Base-by-base conservation (phyloP, 1,140 invertebrate genomes). In the Papilio glaucus region DNA sequence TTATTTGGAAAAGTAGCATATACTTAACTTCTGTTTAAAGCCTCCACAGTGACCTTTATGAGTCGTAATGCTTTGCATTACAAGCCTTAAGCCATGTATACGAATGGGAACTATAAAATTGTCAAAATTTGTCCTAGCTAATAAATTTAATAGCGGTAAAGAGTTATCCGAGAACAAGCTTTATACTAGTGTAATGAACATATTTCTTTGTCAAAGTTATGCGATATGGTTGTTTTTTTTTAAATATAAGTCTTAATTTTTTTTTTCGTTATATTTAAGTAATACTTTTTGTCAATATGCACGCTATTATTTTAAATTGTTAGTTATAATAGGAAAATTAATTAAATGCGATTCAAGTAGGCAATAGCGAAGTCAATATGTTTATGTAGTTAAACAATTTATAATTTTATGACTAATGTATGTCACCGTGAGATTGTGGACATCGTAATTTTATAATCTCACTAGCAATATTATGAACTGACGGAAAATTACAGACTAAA, bases 31-130 rank as follows among this genome's bases (percentile, higher is more conserved):
- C 15, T 45, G n/a, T 21, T 53, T 10, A 21, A 21, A 0, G 13
- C 6, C 42, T 69, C 65, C 65, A 49, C 65, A 8, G 29, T 69
- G 49, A 69, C 26, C 15, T 49, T 69, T 69, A 37, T 69, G 18
- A 49, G 6, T 42, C n/a, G 84, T 85, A 85, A 86, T 86, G 84
- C 81, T 41, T 42, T 41, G 83, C 85, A 91, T 92, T 91, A 88
- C 90, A 79, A 85, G 91, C 91, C 91, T 93, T 93, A 92, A 85
- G 82, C 83, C 83, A 90, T 89, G 90, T 92, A 92, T 92, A 92
- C 90, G 90, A 92, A 81, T 77, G 86, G 82, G 83, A 88, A 86
- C 83, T 88, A 85, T 86, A 84, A 83, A 83, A 81, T 81, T 82
- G 85, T 85, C 82, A 81, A 84, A 85, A 83, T 81, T 81, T 85